Evolutionary conservation across 2,113 vertebrate species (phyloP).

Genomic region (Neomonachus schauinslandi): DNA sequence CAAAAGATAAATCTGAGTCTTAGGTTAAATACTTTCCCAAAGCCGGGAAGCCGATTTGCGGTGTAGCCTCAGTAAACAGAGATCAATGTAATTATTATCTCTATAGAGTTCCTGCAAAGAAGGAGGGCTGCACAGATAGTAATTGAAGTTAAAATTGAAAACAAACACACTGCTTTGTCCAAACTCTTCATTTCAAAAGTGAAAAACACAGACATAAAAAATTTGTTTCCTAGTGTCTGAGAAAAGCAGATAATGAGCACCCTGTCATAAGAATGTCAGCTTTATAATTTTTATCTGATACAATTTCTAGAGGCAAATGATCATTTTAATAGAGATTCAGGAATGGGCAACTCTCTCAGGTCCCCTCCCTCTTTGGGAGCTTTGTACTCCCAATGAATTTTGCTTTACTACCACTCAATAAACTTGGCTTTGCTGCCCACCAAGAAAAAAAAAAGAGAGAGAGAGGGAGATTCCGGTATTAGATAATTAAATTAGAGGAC

Average conservation of each 20-base stretch:
- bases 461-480: background rate
- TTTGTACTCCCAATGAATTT: too few species aligned
- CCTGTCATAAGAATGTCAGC: background rate
- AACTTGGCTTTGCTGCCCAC: too few species aligned
- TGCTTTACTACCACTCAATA: too few species aligned
- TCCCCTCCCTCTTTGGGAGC: too few species aligned
- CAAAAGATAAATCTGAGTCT: background rate
- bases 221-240: background rate
- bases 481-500: background rate
- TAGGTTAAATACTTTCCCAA: background rate
- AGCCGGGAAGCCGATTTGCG: background rate
- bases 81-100: background rate
- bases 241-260: background rate
- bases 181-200: background rate
- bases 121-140: background rate
- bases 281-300: background rate
- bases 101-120: background rate
- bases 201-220: background rate
- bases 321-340: background rate
- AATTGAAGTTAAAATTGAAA: background rate
- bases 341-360: too few species aligned
- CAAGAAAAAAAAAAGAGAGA: too few species aligned
- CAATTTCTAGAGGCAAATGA: background rate
- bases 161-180: background rate
- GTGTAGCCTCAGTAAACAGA: background rate